Evolutionary conservation across 2,888 invertebrate genomes (phyloP).

Genomic region (Drosophila anomalata): DNA sequence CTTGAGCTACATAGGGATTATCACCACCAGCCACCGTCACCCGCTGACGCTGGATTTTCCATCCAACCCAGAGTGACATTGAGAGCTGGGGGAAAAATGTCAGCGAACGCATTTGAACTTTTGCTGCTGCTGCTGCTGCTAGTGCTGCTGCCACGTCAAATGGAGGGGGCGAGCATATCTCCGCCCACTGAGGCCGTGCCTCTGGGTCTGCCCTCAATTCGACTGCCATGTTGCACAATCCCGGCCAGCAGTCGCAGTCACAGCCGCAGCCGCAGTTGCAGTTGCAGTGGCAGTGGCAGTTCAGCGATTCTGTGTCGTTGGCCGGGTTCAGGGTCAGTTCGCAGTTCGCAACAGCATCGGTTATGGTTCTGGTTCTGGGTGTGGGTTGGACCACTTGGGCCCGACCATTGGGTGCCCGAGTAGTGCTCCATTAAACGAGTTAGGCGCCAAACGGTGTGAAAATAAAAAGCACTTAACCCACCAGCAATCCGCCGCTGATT

Average conservation of each 20-base stretch:
- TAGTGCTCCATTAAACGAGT: conserved; percentile 57
- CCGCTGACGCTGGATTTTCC: neutral
- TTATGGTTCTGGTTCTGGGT: conserved; percentile 29
- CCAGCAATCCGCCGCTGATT: conserved; percentile 41
- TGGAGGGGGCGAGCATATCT: conserved; percentile 18
- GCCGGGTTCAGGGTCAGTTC: conserved; percentile 71
- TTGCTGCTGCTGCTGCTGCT: conserved; percentile 46
- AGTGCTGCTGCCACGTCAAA: conserved; percentile 34
- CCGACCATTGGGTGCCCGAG: neutral
- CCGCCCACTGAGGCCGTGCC: conserved; percentile 53
- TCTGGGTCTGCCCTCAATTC: conserved; percentile 44
- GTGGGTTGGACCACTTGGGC: conserved; percentile 54
- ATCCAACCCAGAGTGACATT: conserved; percentile 52
- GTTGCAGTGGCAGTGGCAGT: conserved; percentile 10
- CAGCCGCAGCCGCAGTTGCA: conserved; percentile 19
- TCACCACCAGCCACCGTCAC: conserved; percentile 3
- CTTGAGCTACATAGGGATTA: conserved; percentile 62
- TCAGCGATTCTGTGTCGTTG: conserved; percentile 69
- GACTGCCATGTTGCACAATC: conserved; percentile 47
- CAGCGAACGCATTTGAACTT: conserved; percentile 75
- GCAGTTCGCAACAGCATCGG: conserved; percentile 17
- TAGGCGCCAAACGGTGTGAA: conserved; percentile 61
- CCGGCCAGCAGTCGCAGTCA: conserved; percentile 33
- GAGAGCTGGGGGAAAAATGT: conserved; percentile 66
- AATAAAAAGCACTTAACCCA: conserved; percentile 52